Evolutionary conservation across 2,113 vertebrate species (phyloP).

Genomic region (Macquaria australasica): DNA sequence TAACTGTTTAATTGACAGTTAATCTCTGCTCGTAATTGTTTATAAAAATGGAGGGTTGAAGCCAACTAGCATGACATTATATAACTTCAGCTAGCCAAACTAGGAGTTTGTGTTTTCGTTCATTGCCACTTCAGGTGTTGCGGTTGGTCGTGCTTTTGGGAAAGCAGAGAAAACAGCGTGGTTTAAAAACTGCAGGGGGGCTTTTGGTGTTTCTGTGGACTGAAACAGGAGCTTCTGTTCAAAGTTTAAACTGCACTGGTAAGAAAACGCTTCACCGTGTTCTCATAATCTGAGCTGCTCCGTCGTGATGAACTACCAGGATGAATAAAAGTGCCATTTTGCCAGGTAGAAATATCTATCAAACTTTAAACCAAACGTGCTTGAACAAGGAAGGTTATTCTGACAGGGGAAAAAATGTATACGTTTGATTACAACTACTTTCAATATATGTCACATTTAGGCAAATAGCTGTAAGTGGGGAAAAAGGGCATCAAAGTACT

Average conservation of each 20-base stretch:
- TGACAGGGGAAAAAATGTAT: not conserved
- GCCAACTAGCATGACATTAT: conserved; percentile 1
- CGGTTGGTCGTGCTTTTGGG: conserved; percentile 55
- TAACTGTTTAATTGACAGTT: not conserved
- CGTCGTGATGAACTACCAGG: not conserved
- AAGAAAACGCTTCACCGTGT: not conserved
- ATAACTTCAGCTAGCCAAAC: conserved; percentile 33
- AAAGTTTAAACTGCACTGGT: conserved; percentile 66
- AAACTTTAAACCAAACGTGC: not conserved
- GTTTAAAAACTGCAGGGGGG: conserved; percentile 41
- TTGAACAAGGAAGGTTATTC: not conserved
- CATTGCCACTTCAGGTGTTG: conserved; percentile 51
- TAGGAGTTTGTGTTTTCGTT: not conserved
- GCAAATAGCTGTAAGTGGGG: not conserved
- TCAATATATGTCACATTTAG: not conserved
- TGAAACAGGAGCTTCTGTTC: not conserved
- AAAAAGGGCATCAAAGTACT: not conserved
- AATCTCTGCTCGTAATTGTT: not conserved
- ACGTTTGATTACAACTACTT: not conserved
- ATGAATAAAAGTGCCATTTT: not conserved
- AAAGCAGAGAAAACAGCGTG: conserved; percentile 6
- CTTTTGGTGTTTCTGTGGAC: conserved; percentile 75
- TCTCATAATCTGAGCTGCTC: not conserved
- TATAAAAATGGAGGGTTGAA: not conserved
- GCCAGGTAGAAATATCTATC: not conserved